Evolutionary conservation across 2,113 vertebrate species (phyloP), one percentile per base, ranked within the genome.

Genomic region (Oriolus oriolus): DNA sequence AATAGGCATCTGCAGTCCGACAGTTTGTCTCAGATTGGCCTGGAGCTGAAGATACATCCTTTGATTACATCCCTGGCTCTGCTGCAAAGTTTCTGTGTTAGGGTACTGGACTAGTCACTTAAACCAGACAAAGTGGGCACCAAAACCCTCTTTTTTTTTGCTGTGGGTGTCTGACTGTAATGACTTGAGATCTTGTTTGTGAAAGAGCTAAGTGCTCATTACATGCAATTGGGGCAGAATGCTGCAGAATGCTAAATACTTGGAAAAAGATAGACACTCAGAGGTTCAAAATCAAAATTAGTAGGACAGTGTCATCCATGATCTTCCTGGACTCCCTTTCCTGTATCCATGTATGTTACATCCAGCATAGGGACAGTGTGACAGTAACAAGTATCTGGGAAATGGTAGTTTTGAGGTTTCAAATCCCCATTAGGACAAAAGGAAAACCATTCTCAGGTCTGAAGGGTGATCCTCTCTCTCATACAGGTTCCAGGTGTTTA

Each of bases 11-110:
- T 90, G 89, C 52, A 90, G 91, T 56, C 83, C 39, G 24, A 94
- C 86, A 81, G 79, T 92, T 93, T 92, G 78, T 89, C 81, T 94
- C 68, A 57, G 66, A 85, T 74, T 81, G 80, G 90, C 89, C 92
- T 90, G 59, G 47, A 95, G 94, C 90, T 88, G 68, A 88, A 73
- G 83, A 90, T 70, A 73, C 52, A 81, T 66, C 83, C 89, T 93
- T 93, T 92, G 71, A 90, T 91, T 96, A 82, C 76, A 61, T 74
- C 75, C 54, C 35, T 85, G 47, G 47, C 50, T 66, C 78, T 90
- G 59, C 63, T 81, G 81, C 87, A 77, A 91, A 96, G 80, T 87
- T 83, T 69, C 63, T 77, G 23, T 35, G n/a, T 53, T 70, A 85
- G 64, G 33, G 35, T 69, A 63, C 63, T n/a, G 66, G 35, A 66